phyloP scores from a whole-genome alignment of 1,140 invertebrate genomes.

The Atta colombica region DNA sequence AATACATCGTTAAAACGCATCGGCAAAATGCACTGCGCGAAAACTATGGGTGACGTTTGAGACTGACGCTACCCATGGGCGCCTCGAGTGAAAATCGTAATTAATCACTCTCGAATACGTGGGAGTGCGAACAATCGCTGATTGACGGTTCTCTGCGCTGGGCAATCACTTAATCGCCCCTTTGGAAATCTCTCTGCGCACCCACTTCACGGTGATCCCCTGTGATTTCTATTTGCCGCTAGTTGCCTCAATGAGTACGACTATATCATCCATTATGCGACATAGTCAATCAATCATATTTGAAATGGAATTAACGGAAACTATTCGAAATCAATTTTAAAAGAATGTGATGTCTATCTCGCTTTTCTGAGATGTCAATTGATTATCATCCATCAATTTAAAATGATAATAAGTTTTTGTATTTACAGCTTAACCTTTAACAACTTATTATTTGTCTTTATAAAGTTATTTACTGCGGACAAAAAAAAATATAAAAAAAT shows the following conservation, averaged over 20 bases:
- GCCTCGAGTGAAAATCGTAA: constrained; percentile 33
- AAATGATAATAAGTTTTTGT: neutral
- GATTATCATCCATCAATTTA: constrained; percentile 9
- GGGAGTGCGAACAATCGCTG: constrained; percentile 55
- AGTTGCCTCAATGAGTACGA: neutral
- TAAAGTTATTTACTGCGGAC: neutral
- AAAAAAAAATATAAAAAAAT: neutral
- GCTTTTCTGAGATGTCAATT: neutral
- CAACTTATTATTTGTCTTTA: neutral
- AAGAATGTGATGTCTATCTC: neutral
- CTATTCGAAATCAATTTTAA: neutral
- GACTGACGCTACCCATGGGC: neutral
- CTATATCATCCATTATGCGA: constrained; percentile 4
- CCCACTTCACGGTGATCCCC: neutral
- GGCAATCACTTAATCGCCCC: constrained; percentile 52
- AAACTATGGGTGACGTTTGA: neutral
- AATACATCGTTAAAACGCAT: constrained; percentile 12
- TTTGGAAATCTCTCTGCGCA: constrained; percentile 39
- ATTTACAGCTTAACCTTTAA: neutral
- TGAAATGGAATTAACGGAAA: neutral
- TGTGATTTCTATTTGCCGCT: constrained; percentile 25
- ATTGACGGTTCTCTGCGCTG: constrained; percentile 42
- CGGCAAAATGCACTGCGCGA: neutral
- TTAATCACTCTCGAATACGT: constrained; percentile 41
- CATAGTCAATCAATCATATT: constrained; percentile 38